Evolutionary conservation across 2,797 vertebrate genomes (phyloP).

Genomic region (Mormyrops boulengeri): DNA sequence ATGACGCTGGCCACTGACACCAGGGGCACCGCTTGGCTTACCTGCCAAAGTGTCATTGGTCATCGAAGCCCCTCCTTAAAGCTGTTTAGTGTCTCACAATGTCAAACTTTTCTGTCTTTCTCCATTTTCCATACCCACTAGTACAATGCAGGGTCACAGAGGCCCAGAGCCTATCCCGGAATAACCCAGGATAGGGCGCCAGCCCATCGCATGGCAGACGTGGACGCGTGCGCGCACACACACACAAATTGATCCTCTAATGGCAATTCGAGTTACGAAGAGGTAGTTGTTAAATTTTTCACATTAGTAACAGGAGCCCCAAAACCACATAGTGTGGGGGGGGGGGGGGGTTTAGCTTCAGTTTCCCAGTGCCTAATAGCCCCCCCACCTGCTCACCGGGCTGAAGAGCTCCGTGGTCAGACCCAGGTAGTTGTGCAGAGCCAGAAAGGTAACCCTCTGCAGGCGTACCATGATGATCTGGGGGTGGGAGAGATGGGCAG

Average conservation of each 20-base stretch:
- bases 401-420: slow-evolving; percentile 93
- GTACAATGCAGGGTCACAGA: background rate
- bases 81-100: background rate
- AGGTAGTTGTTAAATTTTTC: background rate
- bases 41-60: slow-evolving; percentile 47
- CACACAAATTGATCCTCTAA: background rate
- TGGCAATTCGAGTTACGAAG: background rate
- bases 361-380: background rate
- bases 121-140: background rate
- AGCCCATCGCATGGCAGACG: background rate
- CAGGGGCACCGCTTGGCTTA: slow-evolving; percentile 77
- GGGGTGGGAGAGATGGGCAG: background rate
- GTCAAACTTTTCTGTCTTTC: background rate
- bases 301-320: background rate
- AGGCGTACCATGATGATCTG: slow-evolving; percentile 96
- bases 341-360: background rate
- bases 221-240: too few species aligned
- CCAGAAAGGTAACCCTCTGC: slow-evolving; percentile 90
- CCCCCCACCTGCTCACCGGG: slow-evolving; percentile 54
- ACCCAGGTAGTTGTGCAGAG: slow-evolving; percentile 88
- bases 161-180: background rate
- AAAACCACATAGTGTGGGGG: background rate
- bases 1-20: slow-evolving; percentile 67
- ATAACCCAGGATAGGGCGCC: background rate
- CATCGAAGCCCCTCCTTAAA: background rate